Evolutionary conservation across 2,888 invertebrate species (phyloP).

Genomic region (Melieria crassipennis): DNA sequence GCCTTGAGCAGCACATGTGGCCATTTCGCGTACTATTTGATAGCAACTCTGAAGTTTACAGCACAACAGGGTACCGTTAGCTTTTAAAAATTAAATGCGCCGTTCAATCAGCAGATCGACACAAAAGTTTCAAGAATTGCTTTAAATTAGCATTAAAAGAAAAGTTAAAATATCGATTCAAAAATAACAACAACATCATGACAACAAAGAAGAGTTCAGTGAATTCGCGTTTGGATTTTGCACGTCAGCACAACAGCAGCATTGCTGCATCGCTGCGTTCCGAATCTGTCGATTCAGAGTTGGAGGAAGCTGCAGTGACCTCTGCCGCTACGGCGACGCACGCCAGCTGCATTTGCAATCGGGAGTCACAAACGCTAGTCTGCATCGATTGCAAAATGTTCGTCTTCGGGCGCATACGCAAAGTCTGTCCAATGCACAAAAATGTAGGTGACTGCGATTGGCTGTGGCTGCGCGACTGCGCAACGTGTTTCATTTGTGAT

Average conservation of each 20-base stretch:
- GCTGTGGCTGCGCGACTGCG: neutral
- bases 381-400: slow-evolving; percentile 31
- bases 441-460: slow-evolving; percentile 12
- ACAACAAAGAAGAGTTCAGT: slow-evolving; percentile 11
- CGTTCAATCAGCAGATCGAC: neutral
- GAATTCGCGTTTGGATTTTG: neutral
- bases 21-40: too few species aligned
- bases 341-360: slow-evolving; percentile 15
- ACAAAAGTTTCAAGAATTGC: neutral
- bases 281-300: too few species aligned
- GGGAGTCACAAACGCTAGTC: slow-evolving; percentile 18
- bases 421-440: slow-evolving; percentile 10
- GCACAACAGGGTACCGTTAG: too few species aligned
- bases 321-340: neutral
- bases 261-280: neutral
- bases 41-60: too few species aligned
- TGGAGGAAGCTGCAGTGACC: too few species aligned
- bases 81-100: neutral
- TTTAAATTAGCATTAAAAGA: neutral
- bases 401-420: slow-evolving; percentile 14
- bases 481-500: neutral
- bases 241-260: neutral
- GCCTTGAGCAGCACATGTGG: too few species aligned
- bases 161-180: neutral
- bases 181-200: neutral